Percentiles rank a stretch among this genome's conserved stretches.
Conservation (phyloP, 2,888 invertebrate genomes). For the Eupeodes latifasciatus region DNA sequence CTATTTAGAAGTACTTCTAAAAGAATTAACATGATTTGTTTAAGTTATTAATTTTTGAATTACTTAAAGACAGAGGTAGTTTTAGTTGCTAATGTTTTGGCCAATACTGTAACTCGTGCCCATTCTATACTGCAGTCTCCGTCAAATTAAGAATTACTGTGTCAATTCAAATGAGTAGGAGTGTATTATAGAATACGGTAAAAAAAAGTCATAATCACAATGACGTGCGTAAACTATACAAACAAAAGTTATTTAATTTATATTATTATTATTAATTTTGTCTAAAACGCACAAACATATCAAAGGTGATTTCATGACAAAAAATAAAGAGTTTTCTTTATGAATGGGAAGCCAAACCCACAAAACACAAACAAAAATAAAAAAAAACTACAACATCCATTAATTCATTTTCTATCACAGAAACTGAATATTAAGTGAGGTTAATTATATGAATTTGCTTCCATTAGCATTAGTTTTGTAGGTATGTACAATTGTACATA, state of each 20-base stretch:
- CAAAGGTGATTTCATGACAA: neutral
- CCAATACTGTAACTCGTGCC: no score
- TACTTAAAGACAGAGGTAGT: no score
- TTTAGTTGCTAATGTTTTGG: no score
- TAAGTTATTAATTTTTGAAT: no score
- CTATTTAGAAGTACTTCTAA: no score
- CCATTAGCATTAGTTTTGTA: neutral
- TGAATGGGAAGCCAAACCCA: neutral
- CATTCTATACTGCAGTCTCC: no score
- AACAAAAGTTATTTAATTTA: neutral
- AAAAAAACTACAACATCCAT: neutral
- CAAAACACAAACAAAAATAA: neutral
- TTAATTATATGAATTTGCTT: constrained; percentile 33
- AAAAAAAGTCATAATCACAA: neutral
- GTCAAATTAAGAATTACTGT: neutral
- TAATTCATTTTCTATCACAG: constrained; percentile 15
- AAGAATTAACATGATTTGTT: no score
- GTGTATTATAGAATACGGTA: neutral
- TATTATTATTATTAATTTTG: neutral
- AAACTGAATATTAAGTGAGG: constrained; percentile 22
- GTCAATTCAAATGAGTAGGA: neutral
- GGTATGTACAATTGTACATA: no score
- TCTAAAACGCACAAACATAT: neutral
- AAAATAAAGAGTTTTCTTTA: neutral
- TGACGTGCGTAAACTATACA: constrained; percentile 3